Evolutionary conservation across 2,888 invertebrate genomes (phyloP).

Genomic region (Chorisops tibialis): DNA sequence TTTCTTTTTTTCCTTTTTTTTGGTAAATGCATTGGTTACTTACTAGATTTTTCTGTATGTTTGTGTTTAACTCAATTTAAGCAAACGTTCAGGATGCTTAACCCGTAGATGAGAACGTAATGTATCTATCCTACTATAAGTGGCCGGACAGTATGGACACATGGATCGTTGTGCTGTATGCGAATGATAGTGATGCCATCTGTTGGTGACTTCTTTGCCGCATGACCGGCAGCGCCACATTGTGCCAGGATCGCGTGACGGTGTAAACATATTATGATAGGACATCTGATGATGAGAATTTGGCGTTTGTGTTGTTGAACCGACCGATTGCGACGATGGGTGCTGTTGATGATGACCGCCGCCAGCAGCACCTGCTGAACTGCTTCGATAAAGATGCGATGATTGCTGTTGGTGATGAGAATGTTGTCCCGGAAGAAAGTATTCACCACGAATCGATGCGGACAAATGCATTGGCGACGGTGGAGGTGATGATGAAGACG

Average conservation of each 20-base stretch:
- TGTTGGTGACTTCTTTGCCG: conserved; percentile 81
- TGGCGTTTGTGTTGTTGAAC: conserved; percentile 18
- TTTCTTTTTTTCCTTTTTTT: conserved; percentile 6
- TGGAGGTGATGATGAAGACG: conserved; percentile 47
- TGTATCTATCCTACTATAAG: conserved; percentile 85
- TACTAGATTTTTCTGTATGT: not conserved
- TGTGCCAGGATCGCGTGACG: conserved; percentile 66
- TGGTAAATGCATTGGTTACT: conserved; percentile 25
- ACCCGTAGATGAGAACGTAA: conserved; percentile 75
- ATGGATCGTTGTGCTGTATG: conserved; percentile 75
- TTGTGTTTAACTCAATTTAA: conserved; percentile 46
- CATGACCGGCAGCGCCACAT: conserved; percentile 79
- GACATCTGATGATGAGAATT: conserved; percentile 57
- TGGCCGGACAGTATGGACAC: conserved; percentile 81
- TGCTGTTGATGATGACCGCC: conserved; percentile 39
- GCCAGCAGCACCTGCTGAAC: conserved; percentile 1
- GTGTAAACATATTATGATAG: conserved; percentile 82
- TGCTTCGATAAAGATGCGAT: conserved; percentile 20
- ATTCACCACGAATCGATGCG: conserved; percentile 39
- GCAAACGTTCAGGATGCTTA: conserved; percentile 61
- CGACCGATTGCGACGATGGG: conserved; percentile 2
- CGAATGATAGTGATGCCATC: conserved; percentile 85
- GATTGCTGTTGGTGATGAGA: conserved; percentile 14
- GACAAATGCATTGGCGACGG: conserved; percentile 49
- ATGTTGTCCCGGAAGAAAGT: not conserved